phyloP scores from a whole-genome alignment of 1,140 invertebrate genomes.

The Ceratina australensis region DNA sequence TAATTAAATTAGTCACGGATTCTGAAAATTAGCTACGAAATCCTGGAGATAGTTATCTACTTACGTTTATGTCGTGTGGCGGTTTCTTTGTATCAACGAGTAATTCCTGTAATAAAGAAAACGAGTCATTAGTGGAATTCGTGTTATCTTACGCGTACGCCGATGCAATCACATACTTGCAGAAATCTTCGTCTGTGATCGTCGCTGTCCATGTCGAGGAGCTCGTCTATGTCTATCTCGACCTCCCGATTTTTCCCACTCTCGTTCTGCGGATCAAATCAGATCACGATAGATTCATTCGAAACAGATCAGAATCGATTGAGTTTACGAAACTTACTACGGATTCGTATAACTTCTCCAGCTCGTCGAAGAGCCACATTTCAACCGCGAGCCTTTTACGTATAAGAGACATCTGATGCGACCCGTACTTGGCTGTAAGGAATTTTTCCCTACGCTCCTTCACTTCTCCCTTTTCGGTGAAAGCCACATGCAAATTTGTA shows the following conservation, averaged over 20 bases:
- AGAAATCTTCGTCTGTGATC: slow-evolving; percentile 90
- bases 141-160: neutral
- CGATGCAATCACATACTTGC: slow-evolving; percentile 81
- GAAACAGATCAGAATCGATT: neutral
- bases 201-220: slow-evolving; percentile 94
- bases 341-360: slow-evolving; percentile 93
- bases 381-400: slow-evolving; percentile 95
- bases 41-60: slow-evolving; percentile 60
- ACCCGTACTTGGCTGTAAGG: slow-evolving; percentile 97
- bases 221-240: slow-evolving; percentile 95
- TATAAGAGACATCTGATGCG: slow-evolving; percentile 98
- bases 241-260: slow-evolving; percentile 85
- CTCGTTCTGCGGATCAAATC: slow-evolving; percentile 78
- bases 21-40: neutral
- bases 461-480: slow-evolving; percentile 91
- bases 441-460: slow-evolving; percentile 95
- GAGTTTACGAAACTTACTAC: slow-evolving; percentile 81
- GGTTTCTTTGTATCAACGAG: slow-evolving; percentile 90
- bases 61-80: slow-evolving; percentile 91
- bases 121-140: slow-evolving; percentile 29
- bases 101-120: slow-evolving; percentile 82
- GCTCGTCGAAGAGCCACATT: slow-evolving; percentile 98
- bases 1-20: slow-evolving; percentile 26
- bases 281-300: neutral
- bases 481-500: slow-evolving; percentile 91